A percentile compares a stretch with the other conserved stretches of the same genome.
These are phyloP conservation scores for Urocitellus parryii DNA, from an alignment of 2,113 vertebrate genomes.

Conservation along the genomic window DNA sequence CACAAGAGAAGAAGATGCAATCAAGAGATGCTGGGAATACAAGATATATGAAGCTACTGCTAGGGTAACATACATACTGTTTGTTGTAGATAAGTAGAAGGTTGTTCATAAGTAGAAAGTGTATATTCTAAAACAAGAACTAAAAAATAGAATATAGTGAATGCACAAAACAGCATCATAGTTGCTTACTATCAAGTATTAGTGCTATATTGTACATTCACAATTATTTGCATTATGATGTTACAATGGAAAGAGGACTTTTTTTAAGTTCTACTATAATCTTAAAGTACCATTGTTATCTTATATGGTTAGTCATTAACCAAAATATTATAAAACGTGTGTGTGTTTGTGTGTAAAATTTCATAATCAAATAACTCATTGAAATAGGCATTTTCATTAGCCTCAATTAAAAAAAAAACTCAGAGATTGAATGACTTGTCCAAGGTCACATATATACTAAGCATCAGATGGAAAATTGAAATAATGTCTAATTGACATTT, in stretches of 20 bases:
- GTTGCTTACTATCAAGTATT: neutral
- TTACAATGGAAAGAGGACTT: neutral
- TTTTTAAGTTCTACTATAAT: neutral
- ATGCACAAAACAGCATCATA: neutral
- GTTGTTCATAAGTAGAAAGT: neutral
- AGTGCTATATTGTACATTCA: neutral
- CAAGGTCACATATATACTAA: slow-evolving; percentile 14
- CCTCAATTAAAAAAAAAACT: slow-evolving; percentile 10
- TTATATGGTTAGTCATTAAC: too few species aligned
- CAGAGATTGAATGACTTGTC: slow-evolving; percentile 7
- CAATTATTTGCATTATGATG: neutral
- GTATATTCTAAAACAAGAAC: neutral
- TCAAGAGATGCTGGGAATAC: neutral
- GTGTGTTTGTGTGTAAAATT: neutral
- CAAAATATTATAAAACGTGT: neutral
- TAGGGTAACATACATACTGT: neutral
- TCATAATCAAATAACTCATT: neutral
- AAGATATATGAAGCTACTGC: neutral
- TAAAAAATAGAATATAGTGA: neutral
- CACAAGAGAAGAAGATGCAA: neutral
- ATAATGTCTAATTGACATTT: neutral
- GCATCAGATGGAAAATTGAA: slow-evolving; percentile 38
- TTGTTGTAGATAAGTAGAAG: neutral
- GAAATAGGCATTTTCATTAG: neutral
- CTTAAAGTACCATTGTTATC: neutral